A percentile compares a stretch with the other conserved stretches of the same genome.
phyloP scores from a whole-genome alignment of 2,797 vertebrate genomes.

The Jordanella pulchra region DNA sequence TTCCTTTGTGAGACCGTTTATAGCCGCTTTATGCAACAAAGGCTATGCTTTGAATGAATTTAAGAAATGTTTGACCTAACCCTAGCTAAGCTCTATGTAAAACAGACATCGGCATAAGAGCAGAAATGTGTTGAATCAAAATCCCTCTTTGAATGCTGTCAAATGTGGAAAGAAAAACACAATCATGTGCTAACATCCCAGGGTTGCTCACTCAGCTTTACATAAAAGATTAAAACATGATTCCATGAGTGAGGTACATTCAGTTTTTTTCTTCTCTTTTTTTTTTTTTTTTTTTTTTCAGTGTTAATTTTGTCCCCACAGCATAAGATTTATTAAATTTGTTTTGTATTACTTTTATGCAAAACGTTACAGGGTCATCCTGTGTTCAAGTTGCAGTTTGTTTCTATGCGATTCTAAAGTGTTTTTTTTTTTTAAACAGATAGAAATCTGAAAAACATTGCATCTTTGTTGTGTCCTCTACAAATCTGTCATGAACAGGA shows the following conservation, averaged over 20 bases:
- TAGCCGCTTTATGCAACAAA: neutral
- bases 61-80: neutral
- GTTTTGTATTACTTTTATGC: slow-evolving; percentile 35
- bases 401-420: neutral
- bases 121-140: slow-evolving; percentile 2
- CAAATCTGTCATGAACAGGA: too few species aligned
- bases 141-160: neutral
- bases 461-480: neutral
- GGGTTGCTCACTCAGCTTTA: slow-evolving; percentile 18
- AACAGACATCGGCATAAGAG: neutral
- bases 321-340: slow-evolving; percentile 63
- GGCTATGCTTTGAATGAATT: neutral
- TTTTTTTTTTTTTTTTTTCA: slow-evolving; percentile 20
- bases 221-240: slow-evolving; percentile 48
- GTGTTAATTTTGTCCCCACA: slow-evolving; percentile 54
- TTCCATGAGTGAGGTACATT: slow-evolving; percentile 21
- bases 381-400: too few species aligned
- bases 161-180: slow-evolving; percentile 4
- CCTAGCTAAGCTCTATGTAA: neutral
- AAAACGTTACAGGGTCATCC: slow-evolving; percentile 12
- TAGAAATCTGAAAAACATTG: neutral
- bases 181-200: slow-evolving; percentile 33
- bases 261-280: slow-evolving; percentile 11
- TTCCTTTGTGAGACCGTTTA: neutral
- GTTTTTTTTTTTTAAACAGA: neutral